Conservation (phyloP, 2,113 vertebrate species). For the Pterocles gutturalis region DNA sequence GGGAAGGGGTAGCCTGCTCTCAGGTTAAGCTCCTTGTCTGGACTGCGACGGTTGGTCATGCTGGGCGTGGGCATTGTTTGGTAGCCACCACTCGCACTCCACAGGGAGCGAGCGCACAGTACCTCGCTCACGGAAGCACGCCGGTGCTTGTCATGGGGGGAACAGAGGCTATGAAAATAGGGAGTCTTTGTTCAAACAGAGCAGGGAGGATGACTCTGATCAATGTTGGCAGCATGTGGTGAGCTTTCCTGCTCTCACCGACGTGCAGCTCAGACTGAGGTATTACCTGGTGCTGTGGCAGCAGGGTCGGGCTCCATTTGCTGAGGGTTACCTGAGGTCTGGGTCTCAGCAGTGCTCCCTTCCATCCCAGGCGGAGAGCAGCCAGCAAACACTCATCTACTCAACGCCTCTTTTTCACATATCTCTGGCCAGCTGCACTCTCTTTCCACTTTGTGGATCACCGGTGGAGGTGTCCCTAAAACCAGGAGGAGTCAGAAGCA, state of each 20-base stretch:
- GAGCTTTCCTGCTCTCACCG: not conserved
- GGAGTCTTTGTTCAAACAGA: not conserved
- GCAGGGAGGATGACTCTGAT: not conserved
- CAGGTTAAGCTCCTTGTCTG: not conserved
- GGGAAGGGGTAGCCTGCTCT: not conserved
- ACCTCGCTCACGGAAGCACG: not conserved
- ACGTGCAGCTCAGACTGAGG: not conserved
- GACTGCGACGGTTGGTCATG: not conserved
- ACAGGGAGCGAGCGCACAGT: not conserved
- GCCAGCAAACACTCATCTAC: not conserved
- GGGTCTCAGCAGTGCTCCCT: not conserved
- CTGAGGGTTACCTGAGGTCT: not conserved
- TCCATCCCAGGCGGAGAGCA: not conserved
- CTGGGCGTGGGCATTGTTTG: not conserved
- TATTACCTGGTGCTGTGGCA: not conserved
- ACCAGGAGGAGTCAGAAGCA: not conserved
- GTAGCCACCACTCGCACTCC: not conserved
- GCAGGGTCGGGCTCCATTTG: not conserved
- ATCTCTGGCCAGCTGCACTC: not conserved
- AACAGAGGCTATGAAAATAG: not conserved
- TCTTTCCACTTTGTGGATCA: not conserved
- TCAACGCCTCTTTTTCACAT: not conserved
- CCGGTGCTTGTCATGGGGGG: not conserved
- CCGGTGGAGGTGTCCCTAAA: not conserved
- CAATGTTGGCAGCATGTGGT: not conserved